Conservation (phyloP, 2,797 vertebrate species). For the Triplophysa yarkandensis region DNA sequence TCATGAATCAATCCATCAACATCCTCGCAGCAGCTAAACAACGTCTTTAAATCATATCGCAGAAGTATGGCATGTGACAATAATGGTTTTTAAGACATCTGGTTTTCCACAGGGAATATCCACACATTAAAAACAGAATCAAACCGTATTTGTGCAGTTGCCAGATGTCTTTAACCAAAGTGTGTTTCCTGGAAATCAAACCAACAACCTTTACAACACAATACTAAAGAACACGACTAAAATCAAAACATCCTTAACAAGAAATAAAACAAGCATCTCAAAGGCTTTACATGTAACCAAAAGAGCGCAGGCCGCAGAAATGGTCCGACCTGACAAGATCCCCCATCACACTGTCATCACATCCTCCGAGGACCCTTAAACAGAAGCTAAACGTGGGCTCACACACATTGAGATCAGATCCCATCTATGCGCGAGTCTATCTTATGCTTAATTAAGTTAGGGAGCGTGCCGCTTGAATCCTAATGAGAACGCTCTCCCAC, state of each 20-base stretch:
- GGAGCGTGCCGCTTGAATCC: slow-evolving; percentile 47
- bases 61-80: background rate
- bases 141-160: background rate
- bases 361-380: slow-evolving; percentile 41
- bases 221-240: too few species aligned
- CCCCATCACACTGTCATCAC: slow-evolving; percentile 12
- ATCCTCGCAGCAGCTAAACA: background rate
- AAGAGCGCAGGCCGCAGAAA: background rate
- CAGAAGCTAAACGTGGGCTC: slow-evolving; percentile 33
- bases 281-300: slow-evolving; percentile 1
- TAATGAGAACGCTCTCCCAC: slow-evolving; percentile 44
- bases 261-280: slow-evolving; percentile 1
- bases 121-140: background rate
- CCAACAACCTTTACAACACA: too few species aligned
- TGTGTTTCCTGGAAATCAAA: too few species aligned
- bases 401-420: slow-evolving; percentile 43
- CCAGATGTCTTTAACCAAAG: background rate
- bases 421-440: slow-evolving; percentile 48
- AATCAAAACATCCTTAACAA: too few species aligned
- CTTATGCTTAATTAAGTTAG: slow-evolving; percentile 60
- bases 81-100: too few species aligned
- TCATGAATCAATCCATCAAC: slow-evolving; percentile 34
- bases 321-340: background rate
- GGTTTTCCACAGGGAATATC: background rate
- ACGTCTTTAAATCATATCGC: slow-evolving; percentile 7